Conservation (phyloP, 2,888 invertebrate species). For the Arge pagana region DNA sequence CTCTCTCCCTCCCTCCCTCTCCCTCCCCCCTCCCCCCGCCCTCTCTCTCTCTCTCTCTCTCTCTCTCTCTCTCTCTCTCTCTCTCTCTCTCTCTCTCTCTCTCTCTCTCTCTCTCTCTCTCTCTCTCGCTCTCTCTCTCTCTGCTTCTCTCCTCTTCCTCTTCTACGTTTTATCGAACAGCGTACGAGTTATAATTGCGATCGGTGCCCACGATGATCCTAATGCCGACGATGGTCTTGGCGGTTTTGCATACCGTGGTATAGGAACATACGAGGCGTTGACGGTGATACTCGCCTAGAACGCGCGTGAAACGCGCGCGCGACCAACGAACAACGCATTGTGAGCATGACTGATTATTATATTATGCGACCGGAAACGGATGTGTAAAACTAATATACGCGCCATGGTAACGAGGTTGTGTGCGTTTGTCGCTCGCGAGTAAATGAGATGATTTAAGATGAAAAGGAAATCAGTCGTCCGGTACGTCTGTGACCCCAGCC, state of each 20-base stretch:
- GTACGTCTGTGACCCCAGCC: no score
- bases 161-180: background rate
- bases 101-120: background rate
- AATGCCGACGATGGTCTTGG: background rate
- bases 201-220: constrained; percentile 4
- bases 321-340: constrained; percentile 38
- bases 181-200: background rate
- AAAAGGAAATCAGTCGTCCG: constrained; percentile 18
- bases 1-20: constrained; percentile 5
- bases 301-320: constrained; percentile 29
- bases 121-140: background rate
- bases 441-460: constrained; percentile 21
- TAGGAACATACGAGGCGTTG: no score
- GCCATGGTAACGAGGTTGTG: constrained; percentile 42
- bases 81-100: background rate
- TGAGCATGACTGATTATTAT: constrained; percentile 50
- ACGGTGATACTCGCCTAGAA: no score
- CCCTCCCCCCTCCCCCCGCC: background rate
- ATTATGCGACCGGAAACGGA: constrained; percentile 55
- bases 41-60: background rate
- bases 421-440: constrained; percentile 10
- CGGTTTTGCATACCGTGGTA: background rate
- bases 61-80: background rate
- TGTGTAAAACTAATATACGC: constrained; percentile 52
- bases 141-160: background rate